Base-by-base conservation (phyloP, 2,888 invertebrate genomes). In the Pollenia griseotomentosa region DNA sequence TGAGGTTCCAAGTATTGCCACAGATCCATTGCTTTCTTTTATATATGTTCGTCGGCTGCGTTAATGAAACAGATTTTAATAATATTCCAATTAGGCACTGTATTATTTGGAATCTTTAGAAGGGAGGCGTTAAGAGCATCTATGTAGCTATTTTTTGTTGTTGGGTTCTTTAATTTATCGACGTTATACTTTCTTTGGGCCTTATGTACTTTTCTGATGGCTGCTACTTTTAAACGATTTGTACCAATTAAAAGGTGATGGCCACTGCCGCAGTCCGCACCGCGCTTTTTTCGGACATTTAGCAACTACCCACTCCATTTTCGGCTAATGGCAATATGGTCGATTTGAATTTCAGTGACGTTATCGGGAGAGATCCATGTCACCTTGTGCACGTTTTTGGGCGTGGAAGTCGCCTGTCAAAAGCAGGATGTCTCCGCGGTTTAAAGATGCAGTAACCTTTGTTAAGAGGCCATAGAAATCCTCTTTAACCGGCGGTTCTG, bases 31-130 rank as follows among this genome's bases (percentile, higher is more conserved):
- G 2, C 23, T 23, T 23, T 23, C 23, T 46, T 46, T 46, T 46
- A 6, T 46, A 2, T 5, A 19, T 7, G 19, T 55, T 55, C 55
- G 19, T 16, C 1, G 8, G 55, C 55, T 55, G 16, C 55, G 55
- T 2, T 19, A 55, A 16, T 16, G 19, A 55, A 55, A 19, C 55
- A 19, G 19, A 19, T 16, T 55, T n/a, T 55, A 55, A 55, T 19
- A 55, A 19, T 55, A 55, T 16, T 55, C 55, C 55, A 55, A 55
- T 55, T 55, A 55, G 55, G 55, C 55, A 55, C 55, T 8, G 55
- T 16, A 5, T 61, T 14, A 8, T 61, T 23, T 23, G 23, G 23
- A 23, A 61, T 61, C 40, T 3, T 11, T 61, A 10, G 11, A 61
- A 61, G 59, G 59, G 23, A 59, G 19, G 23, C 59, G 59, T 61